A percentile compares a stretch with the other conserved stretches of the same genome.
phyloP scores from a whole-genome alignment of 2,797 vertebrate species.

The Gila robusta region DNA sequence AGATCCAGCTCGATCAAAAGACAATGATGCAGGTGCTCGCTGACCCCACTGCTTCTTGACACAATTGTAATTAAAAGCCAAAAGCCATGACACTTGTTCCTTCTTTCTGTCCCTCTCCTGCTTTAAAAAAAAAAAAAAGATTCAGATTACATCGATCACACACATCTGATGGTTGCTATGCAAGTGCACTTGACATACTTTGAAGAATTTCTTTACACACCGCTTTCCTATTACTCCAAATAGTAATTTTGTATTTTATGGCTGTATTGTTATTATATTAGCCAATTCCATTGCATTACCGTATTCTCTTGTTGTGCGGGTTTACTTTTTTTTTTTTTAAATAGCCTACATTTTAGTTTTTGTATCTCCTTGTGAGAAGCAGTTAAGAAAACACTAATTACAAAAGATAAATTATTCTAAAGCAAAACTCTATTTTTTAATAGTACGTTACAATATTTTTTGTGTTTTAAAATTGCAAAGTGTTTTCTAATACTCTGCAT shows the following conservation, averaged over 20 bases:
- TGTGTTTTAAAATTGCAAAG: background rate
- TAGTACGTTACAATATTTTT: background rate
- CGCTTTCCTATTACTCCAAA: background rate
- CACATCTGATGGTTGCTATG: background rate
- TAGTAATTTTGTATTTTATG: background rate
- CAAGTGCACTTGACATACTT: background rate
- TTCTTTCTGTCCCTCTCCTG: constrained; percentile 63
- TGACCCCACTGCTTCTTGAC: constrained; percentile 62
- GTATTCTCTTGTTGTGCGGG: background rate
- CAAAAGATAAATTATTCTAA: background rate
- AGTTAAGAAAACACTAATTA: background rate
- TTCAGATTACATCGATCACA: background rate
- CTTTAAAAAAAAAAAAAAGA: constrained; percentile 19
- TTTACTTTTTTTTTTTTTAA: too few species aligned
- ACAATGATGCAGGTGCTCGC: constrained; percentile 62
- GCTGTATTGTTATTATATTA: background rate
- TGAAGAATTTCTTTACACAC: background rate
- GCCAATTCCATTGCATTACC: background rate
- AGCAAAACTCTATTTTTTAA: background rate
- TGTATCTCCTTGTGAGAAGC: background rate
- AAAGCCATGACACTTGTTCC: constrained; percentile 71
- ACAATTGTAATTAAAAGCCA: constrained; percentile 67
- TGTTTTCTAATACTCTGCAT: background rate
- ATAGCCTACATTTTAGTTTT: background rate
- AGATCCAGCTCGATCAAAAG: constrained; percentile 52